Conservation (phyloP, 1,140 invertebrate species). For the Bacillus rossius region DNA sequence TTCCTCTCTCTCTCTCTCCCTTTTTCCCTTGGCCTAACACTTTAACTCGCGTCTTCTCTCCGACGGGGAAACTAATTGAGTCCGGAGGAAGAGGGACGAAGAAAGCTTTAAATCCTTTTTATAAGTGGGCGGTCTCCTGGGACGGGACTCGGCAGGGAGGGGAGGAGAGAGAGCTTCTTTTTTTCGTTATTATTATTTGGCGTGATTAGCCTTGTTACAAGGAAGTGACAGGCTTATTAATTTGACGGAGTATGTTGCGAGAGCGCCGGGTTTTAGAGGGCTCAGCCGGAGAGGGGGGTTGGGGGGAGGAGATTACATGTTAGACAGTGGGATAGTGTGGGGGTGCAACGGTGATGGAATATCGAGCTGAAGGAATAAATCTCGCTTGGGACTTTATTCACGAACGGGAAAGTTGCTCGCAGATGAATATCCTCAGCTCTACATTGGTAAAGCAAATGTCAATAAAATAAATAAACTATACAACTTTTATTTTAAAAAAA, state of each 20-base stretch:
- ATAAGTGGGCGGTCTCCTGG: not conserved
- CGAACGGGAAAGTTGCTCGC: too few relatives aligned
- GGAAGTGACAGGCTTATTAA: slow-evolving; percentile 21
- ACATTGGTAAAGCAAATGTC: too few relatives aligned
- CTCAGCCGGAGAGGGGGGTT: not conserved
- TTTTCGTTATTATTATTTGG: too few relatives aligned
- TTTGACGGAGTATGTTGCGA: slow-evolving; percentile 14
- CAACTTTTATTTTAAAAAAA: too few relatives aligned
- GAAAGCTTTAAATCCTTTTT: slow-evolving; percentile 15
- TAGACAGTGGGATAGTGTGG: not conserved
- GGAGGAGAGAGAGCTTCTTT: not conserved
- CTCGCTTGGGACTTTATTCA: too few relatives aligned
- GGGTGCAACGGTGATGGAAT: too few relatives aligned
- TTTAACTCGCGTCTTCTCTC: slow-evolving; percentile 5
- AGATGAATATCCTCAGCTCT: too few relatives aligned
- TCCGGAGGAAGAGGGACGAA: not conserved
- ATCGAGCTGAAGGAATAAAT: too few relatives aligned
- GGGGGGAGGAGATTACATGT: not conserved
- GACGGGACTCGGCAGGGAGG: not conserved
- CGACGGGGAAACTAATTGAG: slow-evolving; percentile 17
- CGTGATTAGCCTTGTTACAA: slow-evolving; percentile 20
- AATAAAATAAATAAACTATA: too few relatives aligned
- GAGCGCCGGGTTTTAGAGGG: not conserved
- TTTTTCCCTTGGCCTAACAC: not conserved
- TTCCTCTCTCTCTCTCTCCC: too few relatives aligned